Conservation (phyloP, 2,113 vertebrate genomes). For the Rhea pennata region DNA sequence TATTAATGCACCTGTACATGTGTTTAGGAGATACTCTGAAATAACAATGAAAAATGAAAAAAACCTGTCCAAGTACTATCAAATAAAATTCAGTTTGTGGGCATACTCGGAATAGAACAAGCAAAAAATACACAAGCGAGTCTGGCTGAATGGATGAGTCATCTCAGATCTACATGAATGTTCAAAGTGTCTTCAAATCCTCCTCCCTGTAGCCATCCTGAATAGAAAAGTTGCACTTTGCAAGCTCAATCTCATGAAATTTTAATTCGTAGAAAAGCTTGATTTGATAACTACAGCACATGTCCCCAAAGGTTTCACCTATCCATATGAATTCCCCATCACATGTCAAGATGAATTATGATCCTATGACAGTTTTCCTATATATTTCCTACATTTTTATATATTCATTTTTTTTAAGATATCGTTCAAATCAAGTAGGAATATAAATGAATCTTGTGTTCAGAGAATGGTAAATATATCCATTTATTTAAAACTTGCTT, state of each 20-base stretch:
- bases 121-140: neutral
- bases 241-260: neutral
- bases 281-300: neutral
- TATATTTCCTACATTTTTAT: neutral
- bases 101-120: neutral
- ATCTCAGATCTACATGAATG: neutral
- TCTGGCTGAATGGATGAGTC: neutral
- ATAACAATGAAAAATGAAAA: neutral
- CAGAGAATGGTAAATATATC: neutral
- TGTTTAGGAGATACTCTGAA: neutral
- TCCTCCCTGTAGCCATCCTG: neutral
- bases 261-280: neutral
- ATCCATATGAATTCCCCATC: neutral
- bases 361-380: neutral
- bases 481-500: conserved; percentile 19
- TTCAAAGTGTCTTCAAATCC: neutral
- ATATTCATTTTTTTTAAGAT: neutral
- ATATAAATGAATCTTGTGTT: neutral
- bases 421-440: neutral
- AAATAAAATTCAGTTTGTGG: neutral
- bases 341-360: conserved; percentile 7
- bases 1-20: neutral
- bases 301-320: conserved; percentile 18
- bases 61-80: neutral
- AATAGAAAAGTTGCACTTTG: neutral